Evolutionary conservation across 1,140 invertebrate species (phyloP), one percentile per base, ranked within the genome.

Genomic region (Drosophila lini): DNA sequence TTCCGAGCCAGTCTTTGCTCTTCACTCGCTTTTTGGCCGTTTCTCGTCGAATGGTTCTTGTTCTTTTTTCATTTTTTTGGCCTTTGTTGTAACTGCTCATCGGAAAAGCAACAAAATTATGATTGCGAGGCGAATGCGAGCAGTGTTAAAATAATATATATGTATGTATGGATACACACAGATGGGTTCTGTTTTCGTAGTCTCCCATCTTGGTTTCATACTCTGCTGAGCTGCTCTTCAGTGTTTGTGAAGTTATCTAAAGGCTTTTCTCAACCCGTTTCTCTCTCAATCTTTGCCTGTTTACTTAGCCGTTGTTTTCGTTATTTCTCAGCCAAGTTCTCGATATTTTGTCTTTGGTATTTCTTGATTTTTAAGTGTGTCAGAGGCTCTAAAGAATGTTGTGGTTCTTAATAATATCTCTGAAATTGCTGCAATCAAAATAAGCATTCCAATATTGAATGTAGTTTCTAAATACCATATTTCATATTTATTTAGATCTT

Each of bases 61-160:
- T 53, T 22, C 8, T 61, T 41, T 34, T 64, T 28, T 42, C 36
- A 15, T 47, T 47, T 60, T 60, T 59, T 85, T 48, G 78, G 78
- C 79, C 73, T 86, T 86, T 86, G 79, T 88, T 82, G 82, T 86
- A 85, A 81, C 57, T 67, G 48, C 81, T 78, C 81, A 81, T 78
- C 68, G 70, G 78, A 57, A 67, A 16, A 63, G 59, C 65, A 67
- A 69, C 36, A 67, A 44, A 67, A n/a, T 41, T 40, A 31, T 38
- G 67, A 36, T 65, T 78, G 61, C 31, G 74, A 67, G 76, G 63
- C 41, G 77, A 83, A 75, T 71, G 63, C 47, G 70, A 70, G 63
- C 62, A 73, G 65, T 48, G 74, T 71, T 67, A 40, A 82, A 62
- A 64, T 80, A 80, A 57, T 60, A 69, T 45, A 2, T 3, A 22